Evolutionary conservation across 2,113 vertebrate genomes (phyloP).

Genomic region (Alces alces): DNA sequence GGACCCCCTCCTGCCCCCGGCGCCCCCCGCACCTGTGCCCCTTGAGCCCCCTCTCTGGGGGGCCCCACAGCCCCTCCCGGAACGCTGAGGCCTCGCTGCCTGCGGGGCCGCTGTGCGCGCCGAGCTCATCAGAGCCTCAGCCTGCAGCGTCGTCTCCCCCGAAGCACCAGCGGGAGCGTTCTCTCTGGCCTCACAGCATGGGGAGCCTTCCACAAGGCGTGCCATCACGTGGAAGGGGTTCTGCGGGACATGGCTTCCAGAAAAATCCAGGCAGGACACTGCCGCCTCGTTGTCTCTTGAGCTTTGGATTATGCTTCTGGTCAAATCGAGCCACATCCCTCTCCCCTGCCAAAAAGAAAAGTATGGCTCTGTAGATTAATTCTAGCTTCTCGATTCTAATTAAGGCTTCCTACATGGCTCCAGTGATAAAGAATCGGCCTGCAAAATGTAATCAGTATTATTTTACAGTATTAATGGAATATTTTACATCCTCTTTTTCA

Average conservation of each 20-base stretch:
- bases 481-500: not conserved
- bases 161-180: not conserved
- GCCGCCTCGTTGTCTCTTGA: not conserved
- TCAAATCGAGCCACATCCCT: not conserved
- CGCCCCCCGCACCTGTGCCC: accelerated
- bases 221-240: accelerated
- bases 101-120: too few relatives aligned
- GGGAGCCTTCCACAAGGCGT: not conserved
- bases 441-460: not conserved
- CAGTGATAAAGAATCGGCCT: not conserved
- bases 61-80: not conserved
- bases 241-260: not conserved
- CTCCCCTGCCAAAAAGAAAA: accelerated
- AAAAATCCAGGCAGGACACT: not conserved
- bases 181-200: not conserved
- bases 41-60: accelerated
- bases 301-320: not conserved
- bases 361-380: not conserved
- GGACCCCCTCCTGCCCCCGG: accelerated
- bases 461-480: not conserved
- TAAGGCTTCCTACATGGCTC: not conserved
- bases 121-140: not conserved
- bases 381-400: not conserved
- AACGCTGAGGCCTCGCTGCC: accelerated
- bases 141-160: not conserved